Conservation (phyloP, 2,797 vertebrate species). For the Echeneis naucrates region DNA sequence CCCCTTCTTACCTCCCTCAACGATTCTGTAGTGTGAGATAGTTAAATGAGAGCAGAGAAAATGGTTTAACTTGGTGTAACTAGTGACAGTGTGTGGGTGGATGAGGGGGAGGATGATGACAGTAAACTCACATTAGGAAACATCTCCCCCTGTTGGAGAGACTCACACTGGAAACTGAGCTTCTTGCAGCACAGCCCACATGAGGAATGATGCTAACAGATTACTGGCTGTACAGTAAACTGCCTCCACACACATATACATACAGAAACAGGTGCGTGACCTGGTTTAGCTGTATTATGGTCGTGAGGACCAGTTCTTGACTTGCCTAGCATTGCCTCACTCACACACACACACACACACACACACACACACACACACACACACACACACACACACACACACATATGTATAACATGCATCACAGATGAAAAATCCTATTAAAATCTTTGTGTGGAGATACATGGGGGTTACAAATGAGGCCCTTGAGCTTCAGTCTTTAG, state of each 20-base stretch:
- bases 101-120: slow-evolving; percentile 59
- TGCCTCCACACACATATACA: slow-evolving; percentile 19
- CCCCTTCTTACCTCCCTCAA: slow-evolving; percentile 42
- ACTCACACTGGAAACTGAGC: slow-evolving; percentile 37
- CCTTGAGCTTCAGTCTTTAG: slow-evolving; percentile 64
- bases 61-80: slow-evolving; percentile 78
- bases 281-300: slow-evolving; percentile 51
- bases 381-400: not conserved
- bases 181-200: slow-evolving; percentile 38
- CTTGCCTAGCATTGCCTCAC: slow-evolving; percentile 1
- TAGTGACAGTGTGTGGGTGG: slow-evolving; percentile 74
- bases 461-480: slow-evolving; percentile 65
- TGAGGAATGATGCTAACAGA: slow-evolving; percentile 56
- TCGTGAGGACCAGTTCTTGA: slow-evolving; percentile 30
- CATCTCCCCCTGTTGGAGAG: slow-evolving; percentile 85
- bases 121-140: slow-evolving; percentile 80
- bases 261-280: slow-evolving; percentile 42
- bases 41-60: slow-evolving; percentile 77
- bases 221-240: slow-evolving; percentile 56
- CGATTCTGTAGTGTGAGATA: slow-evolving; percentile 63
- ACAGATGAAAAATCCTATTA: slow-evolving; percentile 49
- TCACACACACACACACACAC: not conserved
- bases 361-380: not conserved
- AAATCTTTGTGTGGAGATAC: slow-evolving; percentile 54
- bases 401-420: not conserved